A percentile compares a stretch with the other conserved stretches of the same genome.
Evolutionary conservation across 2,113 vertebrate species (phyloP).

Genomic region (Pluvianellus socialis): DNA sequence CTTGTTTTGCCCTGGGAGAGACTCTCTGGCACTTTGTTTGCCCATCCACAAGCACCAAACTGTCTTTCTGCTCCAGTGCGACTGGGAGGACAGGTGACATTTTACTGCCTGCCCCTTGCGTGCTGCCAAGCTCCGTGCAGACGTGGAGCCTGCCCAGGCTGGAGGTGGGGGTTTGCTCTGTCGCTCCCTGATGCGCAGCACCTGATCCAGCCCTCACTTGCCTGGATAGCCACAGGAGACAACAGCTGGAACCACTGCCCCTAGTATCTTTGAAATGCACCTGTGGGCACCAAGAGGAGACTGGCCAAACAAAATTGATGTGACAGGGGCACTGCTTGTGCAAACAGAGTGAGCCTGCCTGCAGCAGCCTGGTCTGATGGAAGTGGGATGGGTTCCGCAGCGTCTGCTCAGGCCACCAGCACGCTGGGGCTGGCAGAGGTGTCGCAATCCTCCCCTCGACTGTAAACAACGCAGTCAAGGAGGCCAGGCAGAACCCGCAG

Average conservation of each 20-base stretch:
- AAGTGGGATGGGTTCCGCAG: not conserved
- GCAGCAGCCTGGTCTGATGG: not conserved
- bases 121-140: not conserved
- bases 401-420: not conserved
- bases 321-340: not conserved
- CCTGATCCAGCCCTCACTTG: not conserved
- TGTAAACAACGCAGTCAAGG: not conserved
- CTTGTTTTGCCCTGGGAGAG: not conserved
- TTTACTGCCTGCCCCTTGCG: not conserved
- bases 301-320: not conserved
- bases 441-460: not conserved
- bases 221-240: not conserved
- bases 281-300: not conserved
- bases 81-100: not conserved
- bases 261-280: not conserved
- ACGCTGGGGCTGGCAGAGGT: not conserved
- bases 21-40: not conserved
- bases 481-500: not conserved
- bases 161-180: not conserved
- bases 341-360: not conserved
- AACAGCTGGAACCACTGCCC: not conserved
- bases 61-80: not conserved
- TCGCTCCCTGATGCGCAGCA: accelerated
- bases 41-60: not conserved
- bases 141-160: not conserved